These are phyloP conservation scores for Drosophila willistoni DNA, from an alignment of 1,140 invertebrate genomes.

Conservation along the genomic window DNA sequence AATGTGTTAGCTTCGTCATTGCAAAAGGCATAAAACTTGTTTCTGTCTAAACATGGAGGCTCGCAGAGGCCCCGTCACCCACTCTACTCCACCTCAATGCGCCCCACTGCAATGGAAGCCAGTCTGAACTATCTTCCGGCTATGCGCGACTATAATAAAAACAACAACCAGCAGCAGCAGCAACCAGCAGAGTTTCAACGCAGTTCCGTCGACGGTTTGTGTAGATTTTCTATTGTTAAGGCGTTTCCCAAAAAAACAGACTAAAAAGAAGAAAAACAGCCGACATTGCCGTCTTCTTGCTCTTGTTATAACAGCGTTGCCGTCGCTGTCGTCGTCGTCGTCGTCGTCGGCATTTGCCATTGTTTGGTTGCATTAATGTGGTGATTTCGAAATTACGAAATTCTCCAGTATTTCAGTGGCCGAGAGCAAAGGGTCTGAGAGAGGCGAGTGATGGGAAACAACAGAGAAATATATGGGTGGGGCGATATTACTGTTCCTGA, in stretches of 20 bases:
- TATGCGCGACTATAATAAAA: slow-evolving; percentile 31
- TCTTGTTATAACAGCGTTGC: slow-evolving; percentile 32
- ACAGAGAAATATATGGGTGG: background rate
- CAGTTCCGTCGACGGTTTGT: slow-evolving; percentile 57
- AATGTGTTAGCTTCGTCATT: slow-evolving; percentile 52
- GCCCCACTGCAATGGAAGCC: slow-evolving; percentile 36
- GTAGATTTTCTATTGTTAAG: slow-evolving; percentile 58
- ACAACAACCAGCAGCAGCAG: slow-evolving; percentile 22
- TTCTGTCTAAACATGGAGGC: slow-evolving; percentile 55
- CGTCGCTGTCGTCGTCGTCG: slow-evolving; percentile 1
- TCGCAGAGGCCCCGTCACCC: slow-evolving; percentile 26
- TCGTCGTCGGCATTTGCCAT: slow-evolving; percentile 1
- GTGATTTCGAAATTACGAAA: slow-evolving; percentile 58
- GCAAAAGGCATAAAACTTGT: slow-evolving; percentile 57
- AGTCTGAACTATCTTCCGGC: slow-evolving; percentile 58
- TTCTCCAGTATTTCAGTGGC: slow-evolving; percentile 36
- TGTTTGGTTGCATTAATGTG: slow-evolving; percentile 49
- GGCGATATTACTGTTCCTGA: background rate
- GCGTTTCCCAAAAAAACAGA: slow-evolving; percentile 42
- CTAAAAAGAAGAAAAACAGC: slow-evolving; percentile 11
- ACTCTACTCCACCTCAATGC: background rate
- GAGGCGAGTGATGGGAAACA: background rate
- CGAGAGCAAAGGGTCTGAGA: background rate
- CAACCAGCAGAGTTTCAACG: slow-evolving; percentile 36
- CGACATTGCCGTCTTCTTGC: slow-evolving; percentile 22